These are phyloP conservation scores for Eupithecia abbreviata DNA, from an alignment of 2,888 invertebrate species.

Conservation along the genomic window DNA sequence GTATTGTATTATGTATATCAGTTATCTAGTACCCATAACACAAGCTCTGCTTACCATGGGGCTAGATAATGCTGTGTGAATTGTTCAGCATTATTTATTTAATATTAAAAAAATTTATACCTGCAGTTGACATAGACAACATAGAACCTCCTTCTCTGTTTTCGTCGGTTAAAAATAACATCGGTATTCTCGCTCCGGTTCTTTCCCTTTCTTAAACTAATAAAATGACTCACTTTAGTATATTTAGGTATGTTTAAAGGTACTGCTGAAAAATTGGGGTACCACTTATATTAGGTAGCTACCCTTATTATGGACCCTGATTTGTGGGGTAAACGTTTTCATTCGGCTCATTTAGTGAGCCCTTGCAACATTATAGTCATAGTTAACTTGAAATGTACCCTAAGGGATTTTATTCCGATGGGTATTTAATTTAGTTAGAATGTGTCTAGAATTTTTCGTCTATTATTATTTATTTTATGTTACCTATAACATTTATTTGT, in stretches of 20 bases:
- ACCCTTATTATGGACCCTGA: constrained; percentile 36
- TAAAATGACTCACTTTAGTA: constrained; percentile 16
- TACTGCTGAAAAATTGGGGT: constrained; percentile 36
- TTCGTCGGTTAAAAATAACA: not conserved
- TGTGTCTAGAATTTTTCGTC: no score
- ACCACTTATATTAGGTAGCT: constrained; percentile 25
- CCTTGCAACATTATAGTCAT: not conserved
- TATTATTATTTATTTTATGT: no score
- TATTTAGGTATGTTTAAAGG: constrained; percentile 48
- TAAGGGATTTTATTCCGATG: not conserved
- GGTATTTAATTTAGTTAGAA: no score
- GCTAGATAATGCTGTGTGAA: no score
- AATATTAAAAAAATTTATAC: no score
- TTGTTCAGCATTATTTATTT: no score
- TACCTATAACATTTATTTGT: no score
- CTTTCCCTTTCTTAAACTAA: not conserved
- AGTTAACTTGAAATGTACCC: not conserved
- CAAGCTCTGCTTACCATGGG: no score
- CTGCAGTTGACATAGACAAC: no score
- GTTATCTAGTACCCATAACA: no score
- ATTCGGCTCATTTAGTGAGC: constrained; percentile 26
- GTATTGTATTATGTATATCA: no score
- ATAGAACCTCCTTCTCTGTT: no score
- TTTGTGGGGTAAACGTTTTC: constrained; percentile 16
- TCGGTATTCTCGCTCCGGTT: not conserved